These are phyloP conservation scores for Nycticorax nycticorax DNA, from an alignment of 2,113 vertebrate species.

Conservation along the genomic window DNA sequence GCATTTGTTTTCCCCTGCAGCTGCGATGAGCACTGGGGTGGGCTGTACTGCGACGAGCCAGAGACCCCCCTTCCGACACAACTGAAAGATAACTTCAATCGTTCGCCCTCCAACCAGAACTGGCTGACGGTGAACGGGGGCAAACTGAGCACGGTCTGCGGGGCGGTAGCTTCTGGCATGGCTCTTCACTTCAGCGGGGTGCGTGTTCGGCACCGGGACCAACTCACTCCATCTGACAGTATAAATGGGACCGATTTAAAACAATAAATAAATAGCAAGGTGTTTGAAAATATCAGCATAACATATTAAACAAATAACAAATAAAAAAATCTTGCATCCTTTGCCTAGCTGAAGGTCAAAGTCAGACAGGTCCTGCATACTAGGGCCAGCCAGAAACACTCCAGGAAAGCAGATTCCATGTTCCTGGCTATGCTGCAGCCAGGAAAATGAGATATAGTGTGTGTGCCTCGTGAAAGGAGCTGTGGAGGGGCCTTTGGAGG, in stretches of 20 bases:
- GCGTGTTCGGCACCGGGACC: neutral
- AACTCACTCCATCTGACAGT: neutral
- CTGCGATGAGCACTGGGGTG: slow-evolving; percentile 93
- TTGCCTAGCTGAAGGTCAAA: neutral
- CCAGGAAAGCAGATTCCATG: neutral
- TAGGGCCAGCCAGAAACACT: neutral
- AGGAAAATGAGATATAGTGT: neutral
- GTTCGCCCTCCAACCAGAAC: slow-evolving; percentile 88
- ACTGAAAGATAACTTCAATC: slow-evolving; percentile 97
- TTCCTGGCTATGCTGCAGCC: neutral
- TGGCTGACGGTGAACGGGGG: slow-evolving; percentile 93
- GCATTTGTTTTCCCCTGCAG: slow-evolving; percentile 69
- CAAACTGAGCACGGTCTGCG: slow-evolving; percentile 92
- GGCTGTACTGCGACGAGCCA: slow-evolving; percentile 91
- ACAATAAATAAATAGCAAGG: neutral
- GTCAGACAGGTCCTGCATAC: neutral
- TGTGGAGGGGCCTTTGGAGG: neutral
- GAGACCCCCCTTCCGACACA: slow-evolving; percentile 85
- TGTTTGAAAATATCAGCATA: neutral
- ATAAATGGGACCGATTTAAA: neutral
- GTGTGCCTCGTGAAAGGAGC: neutral
- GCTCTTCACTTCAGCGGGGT: slow-evolving; percentile 98
- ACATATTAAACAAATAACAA: neutral
- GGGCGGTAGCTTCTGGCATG: slow-evolving; percentile 93
- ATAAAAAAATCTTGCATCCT: neutral